These are phyloP conservation scores for Mylabris phalerata DNA, from an alignment of 1,140 invertebrate species.

Conservation along the genomic window DNA sequence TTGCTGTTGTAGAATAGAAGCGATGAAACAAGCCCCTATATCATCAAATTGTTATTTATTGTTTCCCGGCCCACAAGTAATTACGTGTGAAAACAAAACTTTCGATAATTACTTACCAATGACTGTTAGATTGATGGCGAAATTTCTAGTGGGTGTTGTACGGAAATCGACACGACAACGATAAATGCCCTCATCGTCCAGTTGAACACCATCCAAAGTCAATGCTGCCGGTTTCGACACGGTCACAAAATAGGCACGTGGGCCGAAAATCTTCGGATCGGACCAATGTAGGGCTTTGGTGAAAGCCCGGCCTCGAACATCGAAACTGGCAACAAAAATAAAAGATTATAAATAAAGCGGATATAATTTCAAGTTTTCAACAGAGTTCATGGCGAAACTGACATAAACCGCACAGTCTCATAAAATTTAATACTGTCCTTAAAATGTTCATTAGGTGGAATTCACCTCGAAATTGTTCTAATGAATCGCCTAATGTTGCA, in stretches of 20 bases:
- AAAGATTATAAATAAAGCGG: background rate
- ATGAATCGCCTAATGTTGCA: too few relatives aligned
- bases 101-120: slow-evolving; percentile 61
- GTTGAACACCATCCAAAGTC: slow-evolving; percentile 70
- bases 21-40: too few relatives aligned
- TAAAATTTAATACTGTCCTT: too few relatives aligned
- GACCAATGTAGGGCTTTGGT: slow-evolving; percentile 73
- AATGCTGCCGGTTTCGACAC: slow-evolving; percentile 66
- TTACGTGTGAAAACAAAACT: too few relatives aligned
- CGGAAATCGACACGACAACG: slow-evolving; percentile 85
- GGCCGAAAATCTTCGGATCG: slow-evolving; percentile 65
- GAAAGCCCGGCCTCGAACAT: slow-evolving; percentile 69
- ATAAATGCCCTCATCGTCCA: slow-evolving; percentile 78
- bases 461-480: too few relatives aligned
- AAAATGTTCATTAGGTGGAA: too few relatives aligned
- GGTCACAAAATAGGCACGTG: slow-evolving; percentile 72
- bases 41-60: too few relatives aligned
- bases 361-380: too few relatives aligned
- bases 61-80: too few relatives aligned
- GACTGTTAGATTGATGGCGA: slow-evolving; percentile 82
- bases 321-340: slow-evolving; percentile 59
- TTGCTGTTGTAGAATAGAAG: too few relatives aligned
- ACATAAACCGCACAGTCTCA: too few relatives aligned
- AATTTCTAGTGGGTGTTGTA: slow-evolving; percentile 83
- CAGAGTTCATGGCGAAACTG: too few relatives aligned